Conservation (phyloP, 2,113 vertebrate genomes). For the Corvus moneduloides region DNA sequence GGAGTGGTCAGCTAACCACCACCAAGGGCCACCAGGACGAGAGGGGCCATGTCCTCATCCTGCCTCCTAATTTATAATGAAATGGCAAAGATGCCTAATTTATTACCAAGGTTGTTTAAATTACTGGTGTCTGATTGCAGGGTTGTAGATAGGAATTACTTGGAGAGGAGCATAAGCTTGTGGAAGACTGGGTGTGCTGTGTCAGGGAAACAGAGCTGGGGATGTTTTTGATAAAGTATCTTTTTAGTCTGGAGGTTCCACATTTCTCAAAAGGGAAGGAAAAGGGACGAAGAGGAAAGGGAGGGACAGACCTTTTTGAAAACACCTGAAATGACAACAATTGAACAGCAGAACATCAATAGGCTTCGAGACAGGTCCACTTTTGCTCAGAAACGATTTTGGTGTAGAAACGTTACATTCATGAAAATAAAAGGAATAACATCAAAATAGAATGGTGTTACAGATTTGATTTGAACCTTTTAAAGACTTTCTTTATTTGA, state of each 20-base stretch:
- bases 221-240: background rate
- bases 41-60: background rate
- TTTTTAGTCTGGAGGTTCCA: background rate
- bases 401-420: background rate
- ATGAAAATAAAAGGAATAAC: background rate
- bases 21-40: background rate
- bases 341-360: background rate
- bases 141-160: background rate
- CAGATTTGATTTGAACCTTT: background rate
- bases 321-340: background rate
- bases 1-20: background rate
- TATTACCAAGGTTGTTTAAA: background rate
- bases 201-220: background rate
- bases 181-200: rapidly evolving
- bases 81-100: background rate
- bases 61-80: background rate
- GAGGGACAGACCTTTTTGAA: background rate
- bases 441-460: background rate
- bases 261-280: background rate
- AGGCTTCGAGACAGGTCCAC: background rate
- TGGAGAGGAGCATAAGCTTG: rapidly evolving
- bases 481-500: background rate
- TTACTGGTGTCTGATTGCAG: background rate
- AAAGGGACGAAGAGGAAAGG: background rate
- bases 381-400: background rate